A percentile compares a stretch with the other conserved stretches of the same genome.
Conservation (phyloP, 2,113 vertebrate species). For the Oostethus manadensis region DNA sequence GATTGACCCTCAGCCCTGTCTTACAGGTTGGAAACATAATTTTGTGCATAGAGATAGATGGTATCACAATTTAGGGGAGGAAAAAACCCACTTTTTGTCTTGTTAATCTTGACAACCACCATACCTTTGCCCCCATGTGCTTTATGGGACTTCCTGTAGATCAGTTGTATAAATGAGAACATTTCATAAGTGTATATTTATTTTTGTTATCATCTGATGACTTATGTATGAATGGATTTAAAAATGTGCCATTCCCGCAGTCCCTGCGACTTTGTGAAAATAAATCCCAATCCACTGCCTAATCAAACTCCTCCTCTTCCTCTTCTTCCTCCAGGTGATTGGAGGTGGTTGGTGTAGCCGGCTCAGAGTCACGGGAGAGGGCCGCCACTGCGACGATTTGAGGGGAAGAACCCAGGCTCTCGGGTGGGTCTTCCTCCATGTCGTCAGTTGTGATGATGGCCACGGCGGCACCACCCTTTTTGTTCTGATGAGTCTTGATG, state of each 20-base stretch:
- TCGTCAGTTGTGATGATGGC: constrained; percentile 96
- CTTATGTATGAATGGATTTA: constrained; percentile 63
- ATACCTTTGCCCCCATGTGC: constrained; percentile 37
- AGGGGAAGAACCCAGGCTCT: constrained; percentile 87
- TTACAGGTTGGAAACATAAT: constrained; percentile 58
- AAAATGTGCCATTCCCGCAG: constrained; percentile 21
- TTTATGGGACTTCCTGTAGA: constrained; percentile 36
- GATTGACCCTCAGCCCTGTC: constrained; percentile 60
- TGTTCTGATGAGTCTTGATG: constrained; percentile 99
- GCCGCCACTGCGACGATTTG: constrained; percentile 93
- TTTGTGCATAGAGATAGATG: constrained; percentile 75
- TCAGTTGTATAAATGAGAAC: constrained; percentile 56
- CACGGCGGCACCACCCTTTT: constrained; percentile 90
- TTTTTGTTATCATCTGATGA: constrained; percentile 43
- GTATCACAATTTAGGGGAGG: neutral
- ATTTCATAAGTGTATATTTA: constrained; percentile 49
- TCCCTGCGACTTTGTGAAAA: constrained; percentile 52
- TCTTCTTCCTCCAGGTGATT: constrained; percentile 87
- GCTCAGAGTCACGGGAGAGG: constrained; percentile 94
- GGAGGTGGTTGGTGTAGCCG: constrained; percentile 90
- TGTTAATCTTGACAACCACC: constrained; percentile 58
- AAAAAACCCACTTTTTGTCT: constrained; percentile 43
- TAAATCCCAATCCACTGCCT: constrained; percentile 65
- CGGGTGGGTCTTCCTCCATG: constrained; percentile 90
- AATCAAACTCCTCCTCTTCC: constrained; percentile 71